phyloP scores from a whole-genome alignment of 2,113 vertebrate species.

The Azemiops feae region DNA sequence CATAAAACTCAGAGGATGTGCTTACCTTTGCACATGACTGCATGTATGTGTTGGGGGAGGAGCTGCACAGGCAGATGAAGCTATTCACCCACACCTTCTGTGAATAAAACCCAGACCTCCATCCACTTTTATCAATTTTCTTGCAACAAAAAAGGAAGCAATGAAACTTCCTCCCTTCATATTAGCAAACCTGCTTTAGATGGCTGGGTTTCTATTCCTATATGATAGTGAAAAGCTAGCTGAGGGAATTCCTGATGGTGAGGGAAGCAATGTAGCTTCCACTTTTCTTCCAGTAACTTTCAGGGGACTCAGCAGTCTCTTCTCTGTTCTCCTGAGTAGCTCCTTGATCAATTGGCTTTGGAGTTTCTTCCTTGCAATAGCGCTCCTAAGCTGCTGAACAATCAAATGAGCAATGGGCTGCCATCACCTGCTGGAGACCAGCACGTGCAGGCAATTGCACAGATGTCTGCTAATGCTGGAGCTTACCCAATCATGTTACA shows the following conservation, averaged over 20 bases:
- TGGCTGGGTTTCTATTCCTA: neutral
- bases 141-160: neutral
- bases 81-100: neutral
- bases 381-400: neutral
- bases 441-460: neutral
- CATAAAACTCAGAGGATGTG: neutral
- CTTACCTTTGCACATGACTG: neutral
- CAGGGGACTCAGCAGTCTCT: neutral
- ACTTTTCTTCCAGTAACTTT: neutral
- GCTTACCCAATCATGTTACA: neutral
- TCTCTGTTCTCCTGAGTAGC: neutral
- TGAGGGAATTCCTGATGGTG: neutral
- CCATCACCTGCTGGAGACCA: neutral
- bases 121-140: neutral
- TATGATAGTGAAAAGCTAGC: neutral
- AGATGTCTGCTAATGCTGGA: neutral
- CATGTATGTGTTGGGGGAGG: neutral
- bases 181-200: neutral
- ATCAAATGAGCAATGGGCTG: neutral
- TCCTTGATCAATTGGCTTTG: neutral
- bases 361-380: neutral
- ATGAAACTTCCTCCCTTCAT: neutral
- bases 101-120: neutral
- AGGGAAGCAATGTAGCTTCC: neutral
- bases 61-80: neutral